Base-by-base conservation (phyloP, 2,888 invertebrate species). In the Heterodera filipjevi region DNA sequence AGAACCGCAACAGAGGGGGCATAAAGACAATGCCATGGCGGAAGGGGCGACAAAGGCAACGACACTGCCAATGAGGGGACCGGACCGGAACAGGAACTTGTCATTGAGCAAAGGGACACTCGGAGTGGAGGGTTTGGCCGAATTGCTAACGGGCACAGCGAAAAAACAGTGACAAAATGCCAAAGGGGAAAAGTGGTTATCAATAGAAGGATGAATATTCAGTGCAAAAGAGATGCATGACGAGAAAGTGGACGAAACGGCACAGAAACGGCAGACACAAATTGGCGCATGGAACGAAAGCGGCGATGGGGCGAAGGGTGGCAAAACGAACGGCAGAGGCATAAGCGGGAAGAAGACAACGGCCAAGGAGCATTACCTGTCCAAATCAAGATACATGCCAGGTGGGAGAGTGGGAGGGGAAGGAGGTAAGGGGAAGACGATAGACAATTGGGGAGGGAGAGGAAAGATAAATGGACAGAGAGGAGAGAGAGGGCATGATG, bases 351-450 rank as follows among this genome's bases (percentile, higher is more conserved):
- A 86, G 71, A 82, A 81, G 72, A 32, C 72, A 39, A 91, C 92
- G 78, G 93, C 93, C 3, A 94, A 94, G 85, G 93, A 93, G 86
- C 93, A 93, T 82, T 94, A 94, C 90, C 90, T 94, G 82, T 92
- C 93, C 83, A 93, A 94, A 82, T 93, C 94, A 83, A 92, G 94
- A 87, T 94, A 94, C 90, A 92, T 94, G 84, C 93, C 94, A 81
- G 94, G 94, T 86, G 79, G 12, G 32, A 6, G n/a, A 30, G 66
- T 14, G 53, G 66, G 66, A 27, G 46, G 46, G 27, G 27, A 27
- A 12, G n/a, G 27, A 6, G n/a, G 27, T n/a, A 27, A 27, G 59
- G 27, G 59, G 59, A n/a, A 59, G 49, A 3, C 16, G 3, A 49
- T 49, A 5, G 39, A 72, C 22, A 39, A 35, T 32, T 16, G 49